Conservation (phyloP, 2,797 vertebrate genomes). For the Syngnathus rostellatus region DNA sequence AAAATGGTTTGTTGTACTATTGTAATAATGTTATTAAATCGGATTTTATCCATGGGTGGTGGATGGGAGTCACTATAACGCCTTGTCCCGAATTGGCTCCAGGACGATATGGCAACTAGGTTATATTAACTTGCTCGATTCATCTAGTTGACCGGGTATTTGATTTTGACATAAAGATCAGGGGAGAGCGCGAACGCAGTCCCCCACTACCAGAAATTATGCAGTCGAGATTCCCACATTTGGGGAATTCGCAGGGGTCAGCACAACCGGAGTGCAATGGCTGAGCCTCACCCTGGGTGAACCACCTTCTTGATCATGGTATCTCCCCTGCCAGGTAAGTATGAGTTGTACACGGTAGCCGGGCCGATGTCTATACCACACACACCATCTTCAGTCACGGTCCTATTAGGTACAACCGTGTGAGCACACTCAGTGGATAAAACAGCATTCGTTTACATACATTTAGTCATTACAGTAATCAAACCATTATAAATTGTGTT, state of each 20-base stretch:
- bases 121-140: too few species aligned
- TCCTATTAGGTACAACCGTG: too few species aligned
- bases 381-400: neutral
- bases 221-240: constrained; percentile 10
- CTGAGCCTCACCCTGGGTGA: constrained; percentile 2
- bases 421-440: too few species aligned
- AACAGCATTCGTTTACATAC: too few species aligned
- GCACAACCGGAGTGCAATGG: neutral
- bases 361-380: neutral
- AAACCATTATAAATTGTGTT: too few species aligned
- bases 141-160: neutral
- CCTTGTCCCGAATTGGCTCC: too few species aligned
- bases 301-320: constrained; percentile 7
- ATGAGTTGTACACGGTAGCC: neutral
- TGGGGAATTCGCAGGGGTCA: constrained; percentile 4
- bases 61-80: too few species aligned
- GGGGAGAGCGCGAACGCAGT: neutral
- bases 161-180: neutral
- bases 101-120: too few species aligned
- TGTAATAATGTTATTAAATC: too few species aligned
- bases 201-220: constrained; percentile 5
- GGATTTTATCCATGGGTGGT: too few species aligned
- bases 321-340: constrained; percentile 9
- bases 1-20: too few species aligned
- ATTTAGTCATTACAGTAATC: too few species aligned